A percentile compares a stretch with the other conserved stretches of the same genome.
Conservation (phyloP, 2,797 vertebrate species). For the Sebastes jordani region DNA sequence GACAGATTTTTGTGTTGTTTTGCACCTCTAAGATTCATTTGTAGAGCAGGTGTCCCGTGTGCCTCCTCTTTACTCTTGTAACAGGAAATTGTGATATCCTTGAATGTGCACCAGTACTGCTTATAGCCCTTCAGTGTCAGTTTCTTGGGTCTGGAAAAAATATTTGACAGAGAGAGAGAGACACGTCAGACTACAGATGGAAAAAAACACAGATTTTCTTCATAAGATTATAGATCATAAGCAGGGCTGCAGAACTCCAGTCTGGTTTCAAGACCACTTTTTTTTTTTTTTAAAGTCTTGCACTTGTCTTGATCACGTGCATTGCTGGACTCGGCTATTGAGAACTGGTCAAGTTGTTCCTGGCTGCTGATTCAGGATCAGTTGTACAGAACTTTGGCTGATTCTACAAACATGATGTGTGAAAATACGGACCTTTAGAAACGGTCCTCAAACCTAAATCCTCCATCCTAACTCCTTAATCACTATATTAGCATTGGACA, state of each 20-base stretch:
- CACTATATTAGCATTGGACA: no score
- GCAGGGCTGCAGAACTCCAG: no score
- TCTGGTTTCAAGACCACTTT: not conserved
- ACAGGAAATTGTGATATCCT: conserved; percentile 98
- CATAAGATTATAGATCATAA: not conserved
- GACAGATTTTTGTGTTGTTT: not conserved
- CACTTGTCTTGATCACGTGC: not conserved
- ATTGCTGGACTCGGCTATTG: not conserved
- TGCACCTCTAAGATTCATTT: conserved; percentile 97
- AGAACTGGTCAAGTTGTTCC: no score
- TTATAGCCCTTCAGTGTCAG: conserved; percentile 98
- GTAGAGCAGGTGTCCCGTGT: conserved; percentile 91
- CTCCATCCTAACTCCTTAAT: no score
- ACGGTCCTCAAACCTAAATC: no score
- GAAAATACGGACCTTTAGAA: no score
- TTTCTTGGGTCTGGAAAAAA: conserved; percentile 92
- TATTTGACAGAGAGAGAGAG: conserved; percentile 14
- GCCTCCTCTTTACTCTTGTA: conserved; percentile 98
- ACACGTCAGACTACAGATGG: conserved; percentile 30
- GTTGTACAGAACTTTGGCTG: no score
- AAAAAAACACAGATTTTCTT: conserved; percentile 32
- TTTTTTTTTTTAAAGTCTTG: not conserved
- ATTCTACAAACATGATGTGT: no score
- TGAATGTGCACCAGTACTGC: conserved; percentile 99
- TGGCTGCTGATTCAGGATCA: no score